Base-by-base conservation (phyloP, 2,888 invertebrate species). In the Mactromeris polynyma region DNA sequence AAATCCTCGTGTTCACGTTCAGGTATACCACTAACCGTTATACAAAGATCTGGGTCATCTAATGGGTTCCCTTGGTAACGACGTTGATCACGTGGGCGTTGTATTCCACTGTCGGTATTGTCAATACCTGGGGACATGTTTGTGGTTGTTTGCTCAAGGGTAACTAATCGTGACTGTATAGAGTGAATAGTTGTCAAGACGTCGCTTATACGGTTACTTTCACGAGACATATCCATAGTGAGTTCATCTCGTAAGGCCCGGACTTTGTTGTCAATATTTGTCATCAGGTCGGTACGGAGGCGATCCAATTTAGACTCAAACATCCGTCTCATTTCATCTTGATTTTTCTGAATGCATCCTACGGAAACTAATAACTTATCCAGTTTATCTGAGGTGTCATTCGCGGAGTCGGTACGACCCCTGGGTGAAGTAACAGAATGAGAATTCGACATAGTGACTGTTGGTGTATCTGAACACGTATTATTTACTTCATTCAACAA, bases 221-320 rank as follows among this genome's bases (percentile, higher is more conserved):
- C 89, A 36, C 33, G 79, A 38, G 26, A 31, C 21, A 83, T 21
- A 51, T 89, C 83, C 19, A 86, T 82, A n/a, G 80, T 21, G 19
- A 89, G 36, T 46, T 89, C 83, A 73, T 86, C 89, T 11, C 81
- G 79, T 51, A 89, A 54, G 21, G 80, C 73, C 38, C 81, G 58
- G 33, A 89, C 46, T 58, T 89, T 89, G 9, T 19, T 80, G 36
- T 89, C 89, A 80, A 86, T 80, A 69, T 69, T 69, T 7, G 69
- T 80, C 83, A 86, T 83, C n/a, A 84, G 84, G 31, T 87, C 87
- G 3, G 64, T 58, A 51, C 33, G 83, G 19, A 87, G 36, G 64
- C 80, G 83, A 36, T 84, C 87, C 46, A 84, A 69, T 69, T 87
- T 84, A 2, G 84, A 81, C n/a, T 87, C 87, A 69, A 87, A 84